Percentiles rank a stretch among this genome's conserved stretches.
phyloP scores from a whole-genome alignment of 2,113 vertebrate species.

The Synchiropus splendidus region DNA sequence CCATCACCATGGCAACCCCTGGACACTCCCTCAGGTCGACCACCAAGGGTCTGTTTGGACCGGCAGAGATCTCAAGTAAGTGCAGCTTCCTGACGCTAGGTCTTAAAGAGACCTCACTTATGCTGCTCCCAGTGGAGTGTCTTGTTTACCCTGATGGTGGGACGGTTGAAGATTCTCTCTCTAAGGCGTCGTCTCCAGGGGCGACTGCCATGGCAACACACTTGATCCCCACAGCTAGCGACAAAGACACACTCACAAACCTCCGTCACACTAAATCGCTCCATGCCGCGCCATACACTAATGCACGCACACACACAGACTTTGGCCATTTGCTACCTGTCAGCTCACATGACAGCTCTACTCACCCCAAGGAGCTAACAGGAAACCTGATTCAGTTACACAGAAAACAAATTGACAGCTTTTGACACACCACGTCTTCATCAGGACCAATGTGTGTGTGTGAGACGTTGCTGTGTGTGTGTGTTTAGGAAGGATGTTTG shows the following conservation, averaged over 20 bases:
- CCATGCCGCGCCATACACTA: neutral
- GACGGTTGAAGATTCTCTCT: slow-evolving; percentile 39
- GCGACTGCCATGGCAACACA: slow-evolving; percentile 39
- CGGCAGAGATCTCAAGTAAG: no score
- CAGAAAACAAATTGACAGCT: slow-evolving; percentile 22
- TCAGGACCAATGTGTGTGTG: neutral
- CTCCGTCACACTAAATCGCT: neutral
- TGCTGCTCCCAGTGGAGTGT: slow-evolving; percentile 28
- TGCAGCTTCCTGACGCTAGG: no score
- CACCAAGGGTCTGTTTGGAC: no score
- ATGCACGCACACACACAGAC: slow-evolving; percentile 10
- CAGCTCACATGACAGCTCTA: slow-evolving; percentile 26
- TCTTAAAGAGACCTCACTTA: slow-evolving; percentile 18
- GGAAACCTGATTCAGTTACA: slow-evolving; percentile 29
- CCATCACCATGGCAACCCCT: no score
- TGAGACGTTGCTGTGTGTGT: slow-evolving; percentile 1
- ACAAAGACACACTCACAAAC: slow-evolving; percentile 36
- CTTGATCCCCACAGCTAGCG: slow-evolving; percentile 36
- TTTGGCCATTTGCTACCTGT: slow-evolving; percentile 34
- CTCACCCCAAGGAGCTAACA: slow-evolving; percentile 9
- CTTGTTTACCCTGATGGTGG: slow-evolving; percentile 21
- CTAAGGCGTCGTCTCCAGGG: slow-evolving; percentile 31
- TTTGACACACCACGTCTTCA: slow-evolving; percentile 13
- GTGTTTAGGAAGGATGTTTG: slow-evolving; percentile 32
- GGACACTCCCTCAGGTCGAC: no score